These are phyloP conservation scores for Mustela lutreola DNA, from an alignment of 2,113 vertebrate species.

Conservation along the genomic window DNA sequence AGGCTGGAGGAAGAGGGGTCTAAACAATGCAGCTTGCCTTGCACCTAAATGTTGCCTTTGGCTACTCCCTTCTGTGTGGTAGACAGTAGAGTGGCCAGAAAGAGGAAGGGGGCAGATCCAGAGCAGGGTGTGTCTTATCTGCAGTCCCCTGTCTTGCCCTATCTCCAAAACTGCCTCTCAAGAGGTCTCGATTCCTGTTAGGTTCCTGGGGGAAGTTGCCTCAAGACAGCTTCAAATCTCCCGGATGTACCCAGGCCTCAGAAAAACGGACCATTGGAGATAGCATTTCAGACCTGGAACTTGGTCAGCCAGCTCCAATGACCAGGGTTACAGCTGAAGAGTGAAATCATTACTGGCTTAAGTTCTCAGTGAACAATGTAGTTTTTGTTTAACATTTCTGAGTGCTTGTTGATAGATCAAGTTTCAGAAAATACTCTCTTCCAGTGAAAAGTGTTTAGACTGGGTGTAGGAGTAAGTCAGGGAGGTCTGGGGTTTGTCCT, in stretches of 20 bases:
- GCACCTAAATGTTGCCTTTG: neutral
- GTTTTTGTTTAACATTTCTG: slow-evolving; percentile 41
- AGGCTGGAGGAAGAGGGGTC: neutral
- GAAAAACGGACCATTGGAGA: neutral
- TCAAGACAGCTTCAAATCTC: neutral
- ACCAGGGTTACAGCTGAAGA: neutral
- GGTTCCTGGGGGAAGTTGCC: neutral
- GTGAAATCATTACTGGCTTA: slow-evolving; percentile 9
- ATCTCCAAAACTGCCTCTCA: neutral
- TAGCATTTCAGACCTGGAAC: neutral
- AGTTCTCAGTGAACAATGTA: slow-evolving; percentile 34
- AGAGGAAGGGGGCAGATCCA: neutral
- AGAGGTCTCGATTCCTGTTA: neutral
- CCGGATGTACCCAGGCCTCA: neutral
- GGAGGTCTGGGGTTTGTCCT: neutral
- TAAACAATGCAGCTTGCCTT: neutral
- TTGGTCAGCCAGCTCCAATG: neutral
- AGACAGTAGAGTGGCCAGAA: neutral
- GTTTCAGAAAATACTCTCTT: neutral
- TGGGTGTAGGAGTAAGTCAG: neutral
- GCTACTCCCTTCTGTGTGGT: neutral
- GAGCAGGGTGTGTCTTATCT: neutral
- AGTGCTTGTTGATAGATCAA: neutral
- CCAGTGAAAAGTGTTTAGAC: neutral
- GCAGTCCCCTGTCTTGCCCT: neutral